These are phyloP conservation scores for Bos javanicus DNA, from an alignment of 2,113 vertebrate species.

Conservation along the genomic window DNA sequence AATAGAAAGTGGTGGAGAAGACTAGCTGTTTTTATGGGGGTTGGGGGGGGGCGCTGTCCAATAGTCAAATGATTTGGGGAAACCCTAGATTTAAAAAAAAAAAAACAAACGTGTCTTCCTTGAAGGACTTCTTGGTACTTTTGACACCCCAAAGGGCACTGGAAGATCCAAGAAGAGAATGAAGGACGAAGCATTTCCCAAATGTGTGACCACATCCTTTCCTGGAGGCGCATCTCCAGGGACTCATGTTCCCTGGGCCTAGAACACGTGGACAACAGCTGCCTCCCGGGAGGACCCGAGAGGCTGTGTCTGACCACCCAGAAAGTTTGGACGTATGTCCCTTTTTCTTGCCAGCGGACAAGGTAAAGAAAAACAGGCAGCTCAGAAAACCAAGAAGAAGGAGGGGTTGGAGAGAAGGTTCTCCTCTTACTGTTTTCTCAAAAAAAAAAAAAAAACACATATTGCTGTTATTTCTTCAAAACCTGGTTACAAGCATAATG, in stretches of 20 bases:
- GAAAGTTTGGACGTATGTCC: background rate
- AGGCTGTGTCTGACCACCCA: background rate
- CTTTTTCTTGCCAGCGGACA: background rate
- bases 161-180: background rate
- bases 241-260: background rate
- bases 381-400: background rate
- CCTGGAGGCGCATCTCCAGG: background rate
- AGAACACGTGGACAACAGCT: background rate
- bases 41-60: fast-evolving
- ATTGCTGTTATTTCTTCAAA: background rate
- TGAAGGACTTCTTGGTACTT: background rate
- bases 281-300: background rate
- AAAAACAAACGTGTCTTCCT: background rate
- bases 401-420: background rate
- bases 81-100: background rate
- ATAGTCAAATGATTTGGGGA: background rate
- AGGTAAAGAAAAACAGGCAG: background rate
- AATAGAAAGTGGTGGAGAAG: background rate
- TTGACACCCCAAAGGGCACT: background rate
- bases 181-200: background rate
- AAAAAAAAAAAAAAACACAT: background rate
- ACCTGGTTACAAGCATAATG: background rate
- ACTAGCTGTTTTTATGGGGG: background rate
- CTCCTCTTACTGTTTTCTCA: background rate
- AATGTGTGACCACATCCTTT: background rate